Evolutionary conservation across 1,140 invertebrate genomes (phyloP).

Genomic region (Apis dorsata): DNA sequence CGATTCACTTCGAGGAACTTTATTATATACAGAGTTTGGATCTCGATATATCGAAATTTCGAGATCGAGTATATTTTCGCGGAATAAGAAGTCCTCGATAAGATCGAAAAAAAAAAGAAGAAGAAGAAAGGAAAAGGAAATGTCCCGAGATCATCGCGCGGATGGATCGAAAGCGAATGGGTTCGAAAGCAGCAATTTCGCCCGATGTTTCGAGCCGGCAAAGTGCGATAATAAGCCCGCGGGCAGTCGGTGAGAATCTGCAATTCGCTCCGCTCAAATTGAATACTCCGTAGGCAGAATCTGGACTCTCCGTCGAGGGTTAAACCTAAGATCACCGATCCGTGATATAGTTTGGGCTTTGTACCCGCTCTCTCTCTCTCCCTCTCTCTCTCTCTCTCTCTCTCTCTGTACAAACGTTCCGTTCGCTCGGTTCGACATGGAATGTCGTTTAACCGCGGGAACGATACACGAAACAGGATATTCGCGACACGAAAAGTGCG

Average conservation of each 20-base stretch:
- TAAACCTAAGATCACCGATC: slow-evolving; percentile 77
- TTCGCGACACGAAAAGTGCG: not conserved
- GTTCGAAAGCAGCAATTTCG: slow-evolving; percentile 59
- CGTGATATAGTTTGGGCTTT: slow-evolving; percentile 73
- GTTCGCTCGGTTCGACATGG: slow-evolving; percentile 37
- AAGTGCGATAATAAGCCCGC: slow-evolving; percentile 79
- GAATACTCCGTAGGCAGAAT: slow-evolving; percentile 77
- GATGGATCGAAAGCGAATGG: slow-evolving; percentile 48
- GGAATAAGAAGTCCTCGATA: not conserved
- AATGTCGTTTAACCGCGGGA: slow-evolving; percentile 29
- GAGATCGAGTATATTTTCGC: not conserved
- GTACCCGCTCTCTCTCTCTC: slow-evolving; percentile 23
- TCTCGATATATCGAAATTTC: not conserved
- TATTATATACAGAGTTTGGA: not conserved
- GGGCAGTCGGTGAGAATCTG: slow-evolving; percentile 76
- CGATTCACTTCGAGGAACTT: not conserved
- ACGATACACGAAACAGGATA: not conserved
- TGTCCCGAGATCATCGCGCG: slow-evolving; percentile 35
- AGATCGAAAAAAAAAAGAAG: not conserved
- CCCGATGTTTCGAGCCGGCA: slow-evolving; percentile 67
- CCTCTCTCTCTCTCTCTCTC: no score
- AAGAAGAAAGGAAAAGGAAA: not conserved
- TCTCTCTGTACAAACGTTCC: slow-evolving; percentile 23
- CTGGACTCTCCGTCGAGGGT: slow-evolving; percentile 69
- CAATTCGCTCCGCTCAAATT: slow-evolving; percentile 77